These are phyloP conservation scores for Cynaeus angustus DNA, from an alignment of 2,888 invertebrate genomes.

Conservation along the genomic window DNA sequence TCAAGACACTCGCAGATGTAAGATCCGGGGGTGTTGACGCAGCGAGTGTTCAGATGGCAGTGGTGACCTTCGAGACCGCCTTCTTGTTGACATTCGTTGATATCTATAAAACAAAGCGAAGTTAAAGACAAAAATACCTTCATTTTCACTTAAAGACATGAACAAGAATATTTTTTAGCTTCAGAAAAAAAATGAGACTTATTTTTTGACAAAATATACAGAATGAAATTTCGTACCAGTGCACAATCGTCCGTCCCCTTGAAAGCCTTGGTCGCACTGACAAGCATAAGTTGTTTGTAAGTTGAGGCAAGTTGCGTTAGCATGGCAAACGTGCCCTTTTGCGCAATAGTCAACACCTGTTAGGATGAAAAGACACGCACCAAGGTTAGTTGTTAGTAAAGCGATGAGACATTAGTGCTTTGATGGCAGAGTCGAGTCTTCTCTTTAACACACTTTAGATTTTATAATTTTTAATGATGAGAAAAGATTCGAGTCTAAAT, in stretches of 20 bases:
- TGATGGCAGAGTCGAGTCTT: neutral
- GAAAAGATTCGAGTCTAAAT: too few relatives aligned
- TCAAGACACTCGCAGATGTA: slow-evolving; percentile 89
- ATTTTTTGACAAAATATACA: neutral
- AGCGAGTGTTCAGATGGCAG: slow-evolving; percentile 88
- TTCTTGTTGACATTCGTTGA: slow-evolving; percentile 88
- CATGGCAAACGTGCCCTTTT: slow-evolving; percentile 90
- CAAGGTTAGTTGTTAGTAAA: slow-evolving; percentile 59
- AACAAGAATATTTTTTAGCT: neutral
- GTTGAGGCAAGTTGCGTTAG: slow-evolving; percentile 93
- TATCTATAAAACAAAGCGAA: slow-evolving; percentile 74
- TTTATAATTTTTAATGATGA: too few relatives aligned
- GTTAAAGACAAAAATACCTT: too few relatives aligned
- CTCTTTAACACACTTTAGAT: too few relatives aligned
- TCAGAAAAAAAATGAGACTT: neutral
- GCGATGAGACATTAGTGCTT: slow-evolving; percentile 42
- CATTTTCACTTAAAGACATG: too few relatives aligned
- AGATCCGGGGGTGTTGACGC: slow-evolving; percentile 87
- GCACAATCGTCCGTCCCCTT: slow-evolving; percentile 88
- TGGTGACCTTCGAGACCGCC: slow-evolving; percentile 88
- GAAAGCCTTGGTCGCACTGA: slow-evolving; percentile 92
- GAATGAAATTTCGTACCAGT: slow-evolving; percentile 74
- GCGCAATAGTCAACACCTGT: slow-evolving; percentile 92
- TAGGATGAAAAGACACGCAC: slow-evolving; percentile 57
- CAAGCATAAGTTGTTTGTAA: slow-evolving; percentile 93